Base-by-base conservation (phyloP, 2,113 vertebrate genomes). In the Peromyscus maniculatus region DNA sequence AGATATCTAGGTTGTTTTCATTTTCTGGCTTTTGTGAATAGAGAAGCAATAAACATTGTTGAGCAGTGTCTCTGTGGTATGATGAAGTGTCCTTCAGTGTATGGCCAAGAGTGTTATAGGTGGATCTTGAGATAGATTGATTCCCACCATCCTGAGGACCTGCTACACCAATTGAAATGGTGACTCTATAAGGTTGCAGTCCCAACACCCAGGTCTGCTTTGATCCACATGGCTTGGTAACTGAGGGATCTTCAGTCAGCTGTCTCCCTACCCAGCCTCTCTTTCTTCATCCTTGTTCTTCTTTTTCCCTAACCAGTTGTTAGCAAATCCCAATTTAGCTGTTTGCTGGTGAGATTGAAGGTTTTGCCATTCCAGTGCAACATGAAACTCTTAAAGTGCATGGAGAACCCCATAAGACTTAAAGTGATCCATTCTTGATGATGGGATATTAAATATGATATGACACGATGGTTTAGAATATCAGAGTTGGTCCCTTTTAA, bases 391-490 rank as follows among this genome's bases (percentile, higher is more conserved):
- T 86, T 92, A 28, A 71, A 78, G 11, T 49, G 7, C 49, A 12
- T 39, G 13, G 80, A 69, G 24, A 84, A 31, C 24, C 72, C 57
- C 49, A 62, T 8, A 87, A 46, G 43, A 84, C 64, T 72, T 92
- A 39, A 67, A 78, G 17, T 49, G 55, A n/a, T 92, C 84, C 24
- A 28, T 91, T 93, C 62, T 93, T 90, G 55, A 78, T 92, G 67
- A 62, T 88, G 46, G 46, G 13, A 39, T 95, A 84, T 90, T 91
- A 87, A 72, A 89, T 80, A 59, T 66, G 5, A 64, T 64, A 79
- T 24, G 33, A 26, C 55, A 12, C 62, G 3, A 71, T 13, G 46
- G 33, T 90, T 46, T 67, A 72, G 69, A 88, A 64, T 84, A 95
- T 89, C 66, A 64, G 88, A 89, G 19, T 46, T 57, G 10, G 33